These are phyloP conservation scores for Pseudorectes ferrugineus DNA, from an alignment of 2,113 vertebrate genomes.

Conservation along the genomic window DNA sequence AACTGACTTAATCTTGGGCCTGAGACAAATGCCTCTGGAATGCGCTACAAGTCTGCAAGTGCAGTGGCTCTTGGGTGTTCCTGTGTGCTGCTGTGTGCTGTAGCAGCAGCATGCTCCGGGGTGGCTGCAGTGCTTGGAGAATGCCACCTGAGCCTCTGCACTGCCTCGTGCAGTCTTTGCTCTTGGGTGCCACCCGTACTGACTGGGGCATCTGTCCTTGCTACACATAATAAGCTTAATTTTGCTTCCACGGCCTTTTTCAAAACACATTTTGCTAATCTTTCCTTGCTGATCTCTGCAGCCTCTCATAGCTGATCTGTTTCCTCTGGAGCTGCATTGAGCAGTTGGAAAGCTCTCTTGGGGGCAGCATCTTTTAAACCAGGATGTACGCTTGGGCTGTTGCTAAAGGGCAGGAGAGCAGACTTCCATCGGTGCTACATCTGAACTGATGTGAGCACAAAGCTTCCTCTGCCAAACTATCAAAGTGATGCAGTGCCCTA, in stretches of 20 bases:
- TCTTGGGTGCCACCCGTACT: not conserved
- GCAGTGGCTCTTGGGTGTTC: not conserved
- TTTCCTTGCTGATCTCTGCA: not conserved
- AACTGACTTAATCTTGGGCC: not conserved
- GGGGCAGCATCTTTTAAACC: not conserved
- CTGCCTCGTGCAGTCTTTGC: not conserved
- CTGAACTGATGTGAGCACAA: not conserved
- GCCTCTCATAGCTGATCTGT: not conserved
- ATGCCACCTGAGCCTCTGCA: not conserved
- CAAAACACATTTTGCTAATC: not conserved
- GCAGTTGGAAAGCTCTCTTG: not conserved
- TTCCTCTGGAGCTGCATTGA: not conserved
- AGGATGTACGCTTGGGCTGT: not conserved
- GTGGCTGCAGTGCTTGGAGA: not conserved
- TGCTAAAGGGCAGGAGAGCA: not conserved
- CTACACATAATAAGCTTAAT: not conserved
- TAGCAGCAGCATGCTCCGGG: rapidly evolving
- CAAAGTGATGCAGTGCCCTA: not conserved
- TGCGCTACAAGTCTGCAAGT: not conserved
- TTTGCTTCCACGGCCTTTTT: not conserved
- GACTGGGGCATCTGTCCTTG: not conserved
- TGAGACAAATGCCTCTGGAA: not conserved
- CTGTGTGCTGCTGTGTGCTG: rapidly evolving
- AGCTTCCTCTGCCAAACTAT: not conserved
- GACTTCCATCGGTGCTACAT: not conserved